Conservation (phyloP, 2,797 vertebrate species). For the Halcyon smyrnensis region DNA sequence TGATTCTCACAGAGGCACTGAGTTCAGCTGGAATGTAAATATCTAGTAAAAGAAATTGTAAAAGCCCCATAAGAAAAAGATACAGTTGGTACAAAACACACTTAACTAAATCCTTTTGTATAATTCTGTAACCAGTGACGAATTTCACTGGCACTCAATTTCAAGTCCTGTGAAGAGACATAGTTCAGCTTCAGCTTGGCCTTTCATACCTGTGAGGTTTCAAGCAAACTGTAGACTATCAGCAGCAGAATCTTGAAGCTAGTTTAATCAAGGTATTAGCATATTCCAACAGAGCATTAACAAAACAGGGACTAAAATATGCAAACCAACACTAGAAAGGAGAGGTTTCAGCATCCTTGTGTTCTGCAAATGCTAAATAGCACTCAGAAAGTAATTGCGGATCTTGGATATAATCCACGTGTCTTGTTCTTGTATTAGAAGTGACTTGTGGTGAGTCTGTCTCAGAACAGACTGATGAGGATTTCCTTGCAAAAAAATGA, state of each 20-base stretch:
- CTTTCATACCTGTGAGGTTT: slow-evolving; percentile 32
- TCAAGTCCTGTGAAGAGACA: background rate
- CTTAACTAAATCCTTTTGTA: background rate
- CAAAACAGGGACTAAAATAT: slow-evolving; percentile 22
- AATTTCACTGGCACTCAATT: slow-evolving; percentile 6
- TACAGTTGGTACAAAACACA: background rate
- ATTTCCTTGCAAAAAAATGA: slow-evolving; percentile 35
- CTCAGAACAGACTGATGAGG: background rate
- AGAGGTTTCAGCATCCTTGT: background rate
- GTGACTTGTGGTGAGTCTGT: background rate
- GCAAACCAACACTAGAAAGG: background rate
- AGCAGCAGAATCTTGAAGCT: background rate
- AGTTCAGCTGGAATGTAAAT: background rate
- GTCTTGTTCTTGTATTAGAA: slow-evolving; percentile 15
- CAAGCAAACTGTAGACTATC: background rate
- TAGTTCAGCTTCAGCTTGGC: background rate
- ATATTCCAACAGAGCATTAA: slow-evolving; percentile 18
- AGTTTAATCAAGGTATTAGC: background rate
- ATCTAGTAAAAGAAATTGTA: background rate
- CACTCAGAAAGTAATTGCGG: slow-evolving; percentile 12
- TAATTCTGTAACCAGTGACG: background rate
- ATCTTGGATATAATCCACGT: slow-evolving; percentile 32
- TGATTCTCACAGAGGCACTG: background rate
- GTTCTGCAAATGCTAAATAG: slow-evolving; percentile 48
- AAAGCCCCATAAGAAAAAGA: background rate